Evolutionary conservation across 2,888 invertebrate genomes (phyloP), one percentile per base, ranked within the genome.

Genomic region (Thymelicus acteon): DNA sequence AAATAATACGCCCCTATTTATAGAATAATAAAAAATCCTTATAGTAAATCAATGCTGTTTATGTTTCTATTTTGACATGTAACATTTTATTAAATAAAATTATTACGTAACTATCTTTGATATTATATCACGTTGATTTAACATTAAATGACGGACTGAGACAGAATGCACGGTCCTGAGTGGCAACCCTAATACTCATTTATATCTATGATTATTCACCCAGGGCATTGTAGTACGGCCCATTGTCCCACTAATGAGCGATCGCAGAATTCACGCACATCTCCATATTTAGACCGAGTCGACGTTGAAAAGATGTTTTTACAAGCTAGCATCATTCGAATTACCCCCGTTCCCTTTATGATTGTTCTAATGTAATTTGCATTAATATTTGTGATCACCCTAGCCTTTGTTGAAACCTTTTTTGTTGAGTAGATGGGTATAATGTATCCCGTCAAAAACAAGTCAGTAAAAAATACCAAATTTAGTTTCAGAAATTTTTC

Each of bases 211-310:
- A 77, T 77, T 76, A 76, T 77, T 75, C 75, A 75, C 72, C 71
- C 71, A 64, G 67, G 54, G 64, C 73, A 87, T 90, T 90, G 89
- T 89, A 79, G 78, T 76, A 74, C 75, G 72, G 77, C 74, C 88
- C 79, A 91, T 91, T 91, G 90, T 91, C 77, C 75, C 81, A 75
- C 85, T 92, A 92, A 92, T 90, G 92, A 92, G 91, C 87, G 85
- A 90, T 90, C 85, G 86, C 83, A 76, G 80, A 80, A 82, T 84
- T 82, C 81, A 85, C 85, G 81, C 82, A 80, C 78, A 77, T 81
- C 76, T 70, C 63, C 75, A 77, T 70, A 77, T 77, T 77, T 66
- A 72, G 72, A 64, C 24, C 66, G 57, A 60, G 47, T 74, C 75
- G 72, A 77, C 75, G 75, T 62, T 76, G 74, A 80, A 80, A 80